Base-by-base conservation (phyloP, 2,888 invertebrate species). In the Erpobdella octoculata region DNA sequence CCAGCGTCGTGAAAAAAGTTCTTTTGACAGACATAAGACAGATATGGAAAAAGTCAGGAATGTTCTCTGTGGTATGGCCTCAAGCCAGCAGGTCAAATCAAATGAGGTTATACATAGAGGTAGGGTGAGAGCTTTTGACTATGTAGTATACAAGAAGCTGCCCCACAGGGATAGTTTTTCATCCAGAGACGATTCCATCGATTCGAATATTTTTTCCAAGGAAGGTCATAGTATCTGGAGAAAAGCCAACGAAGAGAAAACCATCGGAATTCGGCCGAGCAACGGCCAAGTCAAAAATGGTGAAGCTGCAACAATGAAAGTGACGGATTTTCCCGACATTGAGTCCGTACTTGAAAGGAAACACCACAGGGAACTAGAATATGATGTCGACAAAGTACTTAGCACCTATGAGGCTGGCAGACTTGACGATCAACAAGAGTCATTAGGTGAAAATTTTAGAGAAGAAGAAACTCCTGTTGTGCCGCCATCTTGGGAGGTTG, bases 171-270 rank as follows among this genome's bases (percentile, higher is more conserved):
- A 79, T 72, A 81, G 81, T 73, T 82, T 77, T 72, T 83, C 83
- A 1, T 79, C 79, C 70, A 78, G 80, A 15, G 83, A 83, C 78
- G 83, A 83, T 75, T 81, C 82, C 0, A 76, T 81, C 4, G 81
- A 80, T 73, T 80, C 81, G 18, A 78, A 80, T 2, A 74, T 53
- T 8, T 75, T 75, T 35, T 28, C n/a, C 38, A 72, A 72, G 41
- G 69, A 69, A 18, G 35, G 31, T 28, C 69, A 33, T 58, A 35
- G 69, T 21, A 35, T 69, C 21, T 69, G 69, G 69, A 69, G 37
- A 35, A 69, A 69, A 36, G 53, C 37, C 21, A 46, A 67, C 8
- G 53, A 53, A 25, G 53, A 53, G 28, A 53, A 53, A 28, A 53
- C 53, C 28, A 25, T 28, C 21, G 8, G 21, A 25, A 21, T 25